Conservation (phyloP, 2,888 invertebrate genomes). For the Oligia latruncula region DNA sequence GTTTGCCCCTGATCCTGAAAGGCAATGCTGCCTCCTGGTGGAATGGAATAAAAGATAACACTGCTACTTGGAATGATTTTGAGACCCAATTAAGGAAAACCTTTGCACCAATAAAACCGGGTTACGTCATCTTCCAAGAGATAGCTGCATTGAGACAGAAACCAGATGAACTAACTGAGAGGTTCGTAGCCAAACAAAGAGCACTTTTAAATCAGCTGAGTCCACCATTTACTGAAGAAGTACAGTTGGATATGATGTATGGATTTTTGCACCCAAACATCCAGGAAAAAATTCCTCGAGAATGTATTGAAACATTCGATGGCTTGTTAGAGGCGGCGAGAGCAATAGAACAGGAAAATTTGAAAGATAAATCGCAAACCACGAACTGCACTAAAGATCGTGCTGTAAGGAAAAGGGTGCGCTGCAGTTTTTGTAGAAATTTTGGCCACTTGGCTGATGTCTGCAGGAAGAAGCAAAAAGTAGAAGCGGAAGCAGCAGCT, state of each 20-base stretch:
- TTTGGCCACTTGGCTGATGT: slow-evolving; percentile 36
- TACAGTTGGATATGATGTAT: slow-evolving; percentile 59
- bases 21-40: slow-evolving; percentile 54
- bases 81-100: slow-evolving; percentile 34
- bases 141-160: slow-evolving; percentile 35
- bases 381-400: slow-evolving; percentile 6
- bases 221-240: slow-evolving; percentile 39
- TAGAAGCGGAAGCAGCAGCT: slow-evolving; percentile 5
- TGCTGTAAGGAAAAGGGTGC: slow-evolving; percentile 28
- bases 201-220: slow-evolving; percentile 43
- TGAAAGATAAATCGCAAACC: slow-evolving; percentile 9
- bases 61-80: slow-evolving; percentile 50
- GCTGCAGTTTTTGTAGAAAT: slow-evolving; percentile 44
- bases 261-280: slow-evolving; percentile 39
- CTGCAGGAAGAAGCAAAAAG: slow-evolving; percentile 48
- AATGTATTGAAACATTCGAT: slow-evolving; percentile 36
- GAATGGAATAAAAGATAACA: slow-evolving; percentile 37
- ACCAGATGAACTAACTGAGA: slow-evolving; percentile 51
- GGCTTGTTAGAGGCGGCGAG: slow-evolving; percentile 56
- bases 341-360: slow-evolving; percentile 37
- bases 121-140: slow-evolving; percentile 42
- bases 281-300: slow-evolving; percentile 48
- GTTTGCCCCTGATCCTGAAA: slow-evolving; percentile 45
- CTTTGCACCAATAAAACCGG: slow-evolving; percentile 44
- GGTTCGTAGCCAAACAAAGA: slow-evolving; percentile 51